Evolutionary conservation across 2,113 vertebrate genomes (phyloP).

Genomic region (Ondatra zibethicus): DNA sequence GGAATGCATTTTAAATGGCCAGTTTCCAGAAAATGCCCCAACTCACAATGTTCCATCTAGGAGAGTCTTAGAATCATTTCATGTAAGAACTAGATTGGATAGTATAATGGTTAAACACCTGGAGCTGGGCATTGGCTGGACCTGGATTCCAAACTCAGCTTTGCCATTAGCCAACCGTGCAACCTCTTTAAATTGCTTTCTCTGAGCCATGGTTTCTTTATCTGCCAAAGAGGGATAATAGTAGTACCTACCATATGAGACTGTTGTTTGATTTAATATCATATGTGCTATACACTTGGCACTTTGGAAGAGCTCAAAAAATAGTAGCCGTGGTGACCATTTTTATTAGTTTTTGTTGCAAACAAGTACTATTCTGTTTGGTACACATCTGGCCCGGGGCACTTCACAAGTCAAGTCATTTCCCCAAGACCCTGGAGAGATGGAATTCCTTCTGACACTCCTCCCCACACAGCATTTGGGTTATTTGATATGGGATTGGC

Average conservation of each 20-base stretch:
- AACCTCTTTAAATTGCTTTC: slow-evolving; percentile 58
- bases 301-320: slow-evolving; percentile 19
- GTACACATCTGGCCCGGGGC: slow-evolving; percentile 8
- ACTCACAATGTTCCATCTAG: not conserved
- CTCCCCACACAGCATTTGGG: slow-evolving; percentile 1
- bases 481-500: slow-evolving; percentile 37
- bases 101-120: not conserved
- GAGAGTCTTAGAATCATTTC: slow-evolving; percentile 53
- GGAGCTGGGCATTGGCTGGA: not conserved
- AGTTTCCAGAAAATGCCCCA: slow-evolving; percentile 24
- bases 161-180: slow-evolving; percentile 44
- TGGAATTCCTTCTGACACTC: slow-evolving; percentile 45
- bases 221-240: slow-evolving; percentile 40
- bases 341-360: slow-evolving; percentile 41
- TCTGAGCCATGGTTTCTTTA: slow-evolving; percentile 48
- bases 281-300: not conserved
- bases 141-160: slow-evolving; percentile 61
- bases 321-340: slow-evolving; percentile 7
- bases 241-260: slow-evolving; percentile 22
- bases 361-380: slow-evolving; percentile 32
- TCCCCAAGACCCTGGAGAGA: slow-evolving; percentile 49
- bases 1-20: slow-evolving; percentile 38
- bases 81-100: slow-evolving; percentile 30
- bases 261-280: slow-evolving; percentile 42
- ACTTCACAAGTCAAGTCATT: slow-evolving; percentile 25